Evolutionary conservation across 2,888 invertebrate species (phyloP).

Genomic region (Thumatha senex): DNA sequence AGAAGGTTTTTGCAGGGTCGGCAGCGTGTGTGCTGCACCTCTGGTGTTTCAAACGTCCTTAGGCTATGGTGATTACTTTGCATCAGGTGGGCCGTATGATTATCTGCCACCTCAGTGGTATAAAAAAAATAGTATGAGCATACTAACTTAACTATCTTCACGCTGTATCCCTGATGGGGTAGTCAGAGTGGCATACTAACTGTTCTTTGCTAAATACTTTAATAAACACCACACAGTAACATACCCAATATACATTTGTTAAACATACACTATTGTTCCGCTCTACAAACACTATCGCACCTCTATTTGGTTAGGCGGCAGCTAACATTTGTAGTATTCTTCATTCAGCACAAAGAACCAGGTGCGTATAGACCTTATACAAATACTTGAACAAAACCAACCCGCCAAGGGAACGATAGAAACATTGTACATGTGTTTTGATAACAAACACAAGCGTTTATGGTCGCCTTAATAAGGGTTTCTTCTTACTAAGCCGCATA

Average conservation of each 20-base stretch:
- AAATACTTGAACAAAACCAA: constrained; percentile 48
- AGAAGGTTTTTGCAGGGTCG: too few relatives aligned
- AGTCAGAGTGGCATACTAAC: too few relatives aligned
- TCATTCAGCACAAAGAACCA: constrained; percentile 47
- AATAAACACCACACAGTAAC: constrained; percentile 7
- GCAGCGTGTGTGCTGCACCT: too few relatives aligned
- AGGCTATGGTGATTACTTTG: too few relatives aligned
- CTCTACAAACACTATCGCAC: constrained; percentile 28
- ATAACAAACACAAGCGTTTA: constrained; percentile 43
- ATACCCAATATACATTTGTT: constrained; percentile 13
- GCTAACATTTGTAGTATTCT: constrained; percentile 44
- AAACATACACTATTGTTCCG: constrained; percentile 23
- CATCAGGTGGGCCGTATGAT: too few relatives aligned
- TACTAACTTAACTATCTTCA: too few relatives aligned
- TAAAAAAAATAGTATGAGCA: too few relatives aligned
- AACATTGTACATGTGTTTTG: constrained; percentile 35
- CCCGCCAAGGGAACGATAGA: constrained; percentile 36
- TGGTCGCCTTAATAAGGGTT: constrained; percentile 21
- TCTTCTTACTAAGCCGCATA: not conserved
- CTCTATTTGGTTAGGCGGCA: constrained; percentile 34
- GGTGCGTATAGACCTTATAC: constrained; percentile 46
- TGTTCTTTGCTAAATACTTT: constrained; percentile 2
- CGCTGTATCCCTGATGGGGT: too few relatives aligned
- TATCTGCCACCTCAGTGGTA: too few relatives aligned
- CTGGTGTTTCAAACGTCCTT: too few relatives aligned